Base-by-base conservation (phyloP, 1,140 invertebrate species). In the Pogonognathellus flavescens region DNA sequence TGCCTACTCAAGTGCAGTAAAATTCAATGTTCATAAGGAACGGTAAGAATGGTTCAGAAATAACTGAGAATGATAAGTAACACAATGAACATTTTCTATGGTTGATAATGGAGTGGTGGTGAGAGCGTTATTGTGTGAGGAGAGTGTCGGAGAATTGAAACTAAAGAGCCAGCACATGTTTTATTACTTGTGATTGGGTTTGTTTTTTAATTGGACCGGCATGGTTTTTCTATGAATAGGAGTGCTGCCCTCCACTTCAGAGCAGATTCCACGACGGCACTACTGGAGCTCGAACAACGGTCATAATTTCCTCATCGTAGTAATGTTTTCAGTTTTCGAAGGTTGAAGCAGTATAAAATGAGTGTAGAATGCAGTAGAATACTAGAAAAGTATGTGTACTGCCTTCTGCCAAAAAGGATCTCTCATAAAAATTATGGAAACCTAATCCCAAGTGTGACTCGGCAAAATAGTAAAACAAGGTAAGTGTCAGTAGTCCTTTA, bases 131-230 rank as follows among this genome's bases (percentile, higher is more conserved):
- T 41, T 3, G 31, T 41, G 31, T 41, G 6, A 16, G 14, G 13
- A 49, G 9, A 50, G 66, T 13, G 70, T 76, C 70, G 70, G 70
- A 18, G n/a, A 76, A 76, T 76, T 3, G 25, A 10, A 14, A 76
- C 16, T 31, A 76, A 76, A 76, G 70, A 31, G n/a, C 22, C 31
- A 76, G 41, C 70, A 76, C 31, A 76, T 76, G 70, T 76, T 76
- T 76, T 76, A 76, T 76, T 76, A 76, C 70, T 76, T 76, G 70
- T 76, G 70, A 76, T 76, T 49, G 31, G 41, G 70, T 76, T 18
- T 76, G 70, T 76, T 76, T 76, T 57, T 76, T 76, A 76, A 76
- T 76, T 76, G 70, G 70, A 76, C 70, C 70, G 70, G 41, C 70
- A 76, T 76, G 70, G 70, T 76, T 76, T 70, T 76, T 76, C 70